These are phyloP conservation scores for Cheilosia scutellata DNA, from an alignment of 2,888 invertebrate genomes.

Conservation along the genomic window DNA sequence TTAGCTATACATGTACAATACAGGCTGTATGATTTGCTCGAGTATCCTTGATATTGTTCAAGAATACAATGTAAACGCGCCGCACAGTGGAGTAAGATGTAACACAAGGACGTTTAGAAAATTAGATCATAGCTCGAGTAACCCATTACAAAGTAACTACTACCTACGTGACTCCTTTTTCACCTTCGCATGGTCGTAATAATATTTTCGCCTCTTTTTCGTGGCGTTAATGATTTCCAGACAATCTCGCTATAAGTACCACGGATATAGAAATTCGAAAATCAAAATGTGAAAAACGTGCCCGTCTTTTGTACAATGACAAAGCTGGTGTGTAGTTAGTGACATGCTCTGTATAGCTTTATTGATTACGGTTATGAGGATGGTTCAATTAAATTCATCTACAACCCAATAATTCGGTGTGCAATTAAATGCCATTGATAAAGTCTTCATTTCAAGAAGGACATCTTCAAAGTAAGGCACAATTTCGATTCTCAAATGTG, in stretches of 20 bases:
- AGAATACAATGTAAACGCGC: not conserved
- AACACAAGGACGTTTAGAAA: constrained; percentile 16
- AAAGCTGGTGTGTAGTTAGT: not conserved
- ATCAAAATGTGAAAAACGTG: too few relatives aligned
- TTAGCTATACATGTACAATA: constrained; percentile 1
- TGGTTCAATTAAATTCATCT: too few relatives aligned
- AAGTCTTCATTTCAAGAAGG: too few relatives aligned
- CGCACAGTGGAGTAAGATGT: not conserved
- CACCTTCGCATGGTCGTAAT: not conserved
- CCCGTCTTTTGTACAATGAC: too few relatives aligned
- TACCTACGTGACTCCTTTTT: not conserved
- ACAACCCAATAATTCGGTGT: too few relatives aligned
- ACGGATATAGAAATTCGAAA: too few relatives aligned
- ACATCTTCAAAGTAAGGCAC: too few relatives aligned
- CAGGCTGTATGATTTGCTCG: not conserved
- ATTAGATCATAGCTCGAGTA: constrained; percentile 11
- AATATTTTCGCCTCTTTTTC: not conserved
- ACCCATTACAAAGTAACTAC: not conserved
- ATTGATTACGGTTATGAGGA: not conserved
- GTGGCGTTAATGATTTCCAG: not conserved
- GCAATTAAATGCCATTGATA: too few relatives aligned
- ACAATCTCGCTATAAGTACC: not conserved
- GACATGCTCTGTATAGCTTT: too few relatives aligned
- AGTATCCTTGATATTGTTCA: not conserved
- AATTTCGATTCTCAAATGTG: too few relatives aligned